Conservation (phyloP, 1,140 invertebrate species). For the Ptiloglossa arizonensis region DNA sequence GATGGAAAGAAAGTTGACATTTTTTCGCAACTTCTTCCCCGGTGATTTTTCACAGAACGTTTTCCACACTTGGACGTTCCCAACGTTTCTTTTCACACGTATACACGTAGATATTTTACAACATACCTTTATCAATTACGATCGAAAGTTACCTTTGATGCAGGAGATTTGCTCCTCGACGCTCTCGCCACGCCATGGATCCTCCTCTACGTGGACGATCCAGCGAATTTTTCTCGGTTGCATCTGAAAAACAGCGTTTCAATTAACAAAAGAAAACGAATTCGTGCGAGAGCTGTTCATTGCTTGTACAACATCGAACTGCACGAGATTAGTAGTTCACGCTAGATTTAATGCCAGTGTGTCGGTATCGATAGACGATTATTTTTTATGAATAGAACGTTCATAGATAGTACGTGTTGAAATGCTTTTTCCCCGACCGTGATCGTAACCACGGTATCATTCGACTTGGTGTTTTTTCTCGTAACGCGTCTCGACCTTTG, state of each 20-base stretch:
- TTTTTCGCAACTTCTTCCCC: too few species aligned
- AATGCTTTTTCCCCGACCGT: conserved; percentile 18
- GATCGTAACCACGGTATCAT: not conserved
- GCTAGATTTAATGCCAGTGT: conserved; percentile 48
- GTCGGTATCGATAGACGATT: conserved; percentile 52
- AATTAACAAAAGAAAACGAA: not conserved
- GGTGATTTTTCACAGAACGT: too few species aligned
- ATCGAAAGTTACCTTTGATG: conserved; percentile 79
- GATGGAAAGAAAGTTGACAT: too few species aligned
- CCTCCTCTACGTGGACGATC: conserved; percentile 81
- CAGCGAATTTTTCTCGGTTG: conserved; percentile 80
- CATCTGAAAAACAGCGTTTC: conserved; percentile 58
- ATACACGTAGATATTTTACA: too few species aligned
- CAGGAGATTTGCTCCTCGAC: conserved; percentile 82
- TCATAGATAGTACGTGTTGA: conserved; percentile 46
- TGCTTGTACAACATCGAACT: conserved; percentile 25
- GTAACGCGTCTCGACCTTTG: not conserved
- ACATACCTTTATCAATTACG: not conserved
- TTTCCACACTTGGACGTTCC: too few species aligned
- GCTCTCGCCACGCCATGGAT: conserved; percentile 75
- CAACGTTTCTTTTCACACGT: not conserved
- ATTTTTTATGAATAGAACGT: conserved; percentile 56
- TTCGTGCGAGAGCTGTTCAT: not conserved
- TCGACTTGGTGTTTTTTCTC: not conserved
- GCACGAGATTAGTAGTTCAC: conserved; percentile 45